A percentile compares a stretch with the other conserved stretches of the same genome.
These are phyloP conservation scores for Hippasteria phrygiana DNA, from an alignment of 53 echinoderm and acorn worm genomes.

Conservation along the genomic window DNA sequence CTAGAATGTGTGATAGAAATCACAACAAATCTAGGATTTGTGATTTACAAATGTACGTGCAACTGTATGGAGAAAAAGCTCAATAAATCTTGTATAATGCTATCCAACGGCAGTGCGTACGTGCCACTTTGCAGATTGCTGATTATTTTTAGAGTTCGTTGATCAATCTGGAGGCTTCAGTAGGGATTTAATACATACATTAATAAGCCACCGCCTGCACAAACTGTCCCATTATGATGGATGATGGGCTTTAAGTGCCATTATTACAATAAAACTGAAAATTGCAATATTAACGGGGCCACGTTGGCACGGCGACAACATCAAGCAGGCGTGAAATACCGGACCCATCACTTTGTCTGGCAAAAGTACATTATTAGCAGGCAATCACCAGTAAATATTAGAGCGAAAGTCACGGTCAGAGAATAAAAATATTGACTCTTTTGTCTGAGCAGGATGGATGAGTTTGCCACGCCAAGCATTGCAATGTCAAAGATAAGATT, in stretches of 20 bases:
- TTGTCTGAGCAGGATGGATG: too few species aligned
- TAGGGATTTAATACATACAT: too few species aligned
- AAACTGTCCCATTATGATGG: constrained; percentile 5
- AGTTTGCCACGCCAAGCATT: too few species aligned
- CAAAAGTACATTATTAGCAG: too few species aligned
- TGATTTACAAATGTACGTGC: too few species aligned
- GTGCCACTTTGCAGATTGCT: not conserved
- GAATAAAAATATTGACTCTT: too few species aligned
- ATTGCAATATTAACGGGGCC: constrained; percentile 2
- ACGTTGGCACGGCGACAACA: not conserved
- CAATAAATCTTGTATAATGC: not conserved
- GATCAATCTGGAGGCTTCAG: not conserved
- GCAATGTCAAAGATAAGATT: too few species aligned
- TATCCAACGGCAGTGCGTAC: not conserved
- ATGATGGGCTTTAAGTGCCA: constrained; percentile 18
- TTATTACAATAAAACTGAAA: not conserved
- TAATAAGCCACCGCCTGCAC: not conserved
- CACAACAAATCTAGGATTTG: too few species aligned
- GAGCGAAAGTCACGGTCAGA: too few species aligned
- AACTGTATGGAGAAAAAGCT: not conserved
- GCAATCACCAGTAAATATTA: too few species aligned
- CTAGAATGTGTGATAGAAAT: too few species aligned
- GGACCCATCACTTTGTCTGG: not conserved
- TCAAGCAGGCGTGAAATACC: not conserved
- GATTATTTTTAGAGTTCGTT: not conserved